Conservation (phyloP, 2,888 invertebrate genomes). For the Rhorus exstirpatorius region DNA sequence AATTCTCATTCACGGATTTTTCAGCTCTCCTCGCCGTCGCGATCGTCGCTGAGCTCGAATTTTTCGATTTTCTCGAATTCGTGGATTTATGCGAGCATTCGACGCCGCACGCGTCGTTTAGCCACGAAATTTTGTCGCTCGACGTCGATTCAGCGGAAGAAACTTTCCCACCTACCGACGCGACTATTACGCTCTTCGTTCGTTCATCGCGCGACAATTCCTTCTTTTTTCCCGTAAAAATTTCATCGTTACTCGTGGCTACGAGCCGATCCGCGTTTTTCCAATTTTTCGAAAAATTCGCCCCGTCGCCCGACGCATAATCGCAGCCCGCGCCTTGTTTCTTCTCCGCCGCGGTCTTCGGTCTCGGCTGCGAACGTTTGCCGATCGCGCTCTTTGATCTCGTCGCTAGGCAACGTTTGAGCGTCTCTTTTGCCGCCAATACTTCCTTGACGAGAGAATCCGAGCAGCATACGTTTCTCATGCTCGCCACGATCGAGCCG, state of each 20-base stretch:
- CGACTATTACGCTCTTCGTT: no score
- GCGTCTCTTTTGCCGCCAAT: constrained; percentile 83
- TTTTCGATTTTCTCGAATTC: no score
- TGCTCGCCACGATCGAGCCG: constrained; percentile 12
- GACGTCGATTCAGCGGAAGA: no score
- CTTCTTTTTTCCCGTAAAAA: no score
- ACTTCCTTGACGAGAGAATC: constrained; percentile 83
- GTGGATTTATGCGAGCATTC: no score
- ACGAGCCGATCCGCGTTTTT: no score
- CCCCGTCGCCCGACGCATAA: constrained; percentile 9
- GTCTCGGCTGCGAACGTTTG: constrained; percentile 71
- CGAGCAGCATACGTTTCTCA: constrained; percentile 74
- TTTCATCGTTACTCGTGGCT: no score
- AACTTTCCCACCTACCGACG: no score
- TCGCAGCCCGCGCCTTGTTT: constrained; percentile 77
- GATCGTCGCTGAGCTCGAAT: no score
- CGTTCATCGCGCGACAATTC: no score
- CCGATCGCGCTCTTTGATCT: constrained; percentile 68
- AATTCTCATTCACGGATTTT: not conserved
- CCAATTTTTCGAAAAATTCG: not conserved
- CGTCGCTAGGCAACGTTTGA: constrained; percentile 79
- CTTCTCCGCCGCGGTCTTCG: constrained; percentile 79
- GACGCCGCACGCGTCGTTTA: no score
- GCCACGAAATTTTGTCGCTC: no score
- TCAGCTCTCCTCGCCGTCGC: not conserved